Conservation (phyloP, 2,113 vertebrate species). For the Psittacara wagleri region DNA sequence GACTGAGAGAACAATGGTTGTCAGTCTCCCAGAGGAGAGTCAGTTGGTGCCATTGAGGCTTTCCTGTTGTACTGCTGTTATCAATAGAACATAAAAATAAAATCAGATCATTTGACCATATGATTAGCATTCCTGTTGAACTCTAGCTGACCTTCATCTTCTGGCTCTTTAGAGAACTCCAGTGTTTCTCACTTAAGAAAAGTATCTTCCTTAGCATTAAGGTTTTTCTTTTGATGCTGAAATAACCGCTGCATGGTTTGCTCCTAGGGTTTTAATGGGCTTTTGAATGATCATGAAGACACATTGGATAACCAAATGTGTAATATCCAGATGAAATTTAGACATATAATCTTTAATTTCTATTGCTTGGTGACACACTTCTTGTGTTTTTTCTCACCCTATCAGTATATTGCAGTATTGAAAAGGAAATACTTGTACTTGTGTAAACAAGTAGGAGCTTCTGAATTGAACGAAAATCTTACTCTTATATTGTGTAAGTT, state of each 20-base stretch:
- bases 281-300: not conserved
- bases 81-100: constrained; percentile 33
- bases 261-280: not conserved
- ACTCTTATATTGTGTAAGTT: not conserved
- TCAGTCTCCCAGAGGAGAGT: not conserved
- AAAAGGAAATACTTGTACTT: not conserved
- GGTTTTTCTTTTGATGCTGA: not conserved
- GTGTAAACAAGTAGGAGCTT: not conserved
- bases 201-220: not conserved
- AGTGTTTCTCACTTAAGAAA: not conserved
- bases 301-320: not conserved
- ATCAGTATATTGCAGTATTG: not conserved
- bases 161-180: not conserved
- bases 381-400: not conserved
- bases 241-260: not conserved
- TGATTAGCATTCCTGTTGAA: constrained; percentile 45
- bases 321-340: not conserved
- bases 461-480: not conserved
- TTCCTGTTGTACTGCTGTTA: not conserved
- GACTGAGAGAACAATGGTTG: constrained; percentile 12
- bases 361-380: not conserved
- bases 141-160: constrained; percentile 33
- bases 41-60: not conserved
- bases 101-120: constrained; percentile 47
- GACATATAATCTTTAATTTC: not conserved